Conservation (phyloP, 2,797 vertebrate species). For the Borostomias antarcticus region DNA sequence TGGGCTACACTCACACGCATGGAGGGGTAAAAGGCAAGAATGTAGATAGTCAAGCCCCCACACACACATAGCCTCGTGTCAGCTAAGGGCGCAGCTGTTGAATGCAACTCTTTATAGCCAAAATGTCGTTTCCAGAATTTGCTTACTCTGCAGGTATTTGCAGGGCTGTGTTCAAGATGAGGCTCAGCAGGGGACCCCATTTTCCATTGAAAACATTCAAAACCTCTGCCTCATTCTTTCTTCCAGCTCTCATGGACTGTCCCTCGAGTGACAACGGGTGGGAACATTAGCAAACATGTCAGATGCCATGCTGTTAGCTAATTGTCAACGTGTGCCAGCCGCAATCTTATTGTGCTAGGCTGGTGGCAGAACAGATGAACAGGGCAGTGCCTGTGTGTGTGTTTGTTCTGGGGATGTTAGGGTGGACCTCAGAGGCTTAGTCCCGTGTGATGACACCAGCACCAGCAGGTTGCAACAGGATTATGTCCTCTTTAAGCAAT, state of each 20-base stretch:
- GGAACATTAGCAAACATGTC: background rate
- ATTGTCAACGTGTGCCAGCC: background rate
- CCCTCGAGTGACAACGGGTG: background rate
- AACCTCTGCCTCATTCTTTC: background rate
- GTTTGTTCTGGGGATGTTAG: background rate
- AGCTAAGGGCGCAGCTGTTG: slow-evolving; percentile 21
- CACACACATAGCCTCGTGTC: slow-evolving; percentile 22
- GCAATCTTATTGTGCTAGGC: background rate
- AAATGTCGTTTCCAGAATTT: no score
- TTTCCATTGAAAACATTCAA: background rate
- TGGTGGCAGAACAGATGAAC: slow-evolving; percentile 8
- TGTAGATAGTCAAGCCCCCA: slow-evolving; percentile 19
- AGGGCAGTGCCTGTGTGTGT: background rate
- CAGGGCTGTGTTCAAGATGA: background rate
- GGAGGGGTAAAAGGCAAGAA: slow-evolving; percentile 10
- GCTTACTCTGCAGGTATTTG: no score
- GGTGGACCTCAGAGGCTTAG: background rate
- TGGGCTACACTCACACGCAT: background rate
- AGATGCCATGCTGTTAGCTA: background rate
- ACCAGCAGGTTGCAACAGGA: background rate
- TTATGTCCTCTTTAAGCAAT: background rate
- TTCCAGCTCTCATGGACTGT: background rate
- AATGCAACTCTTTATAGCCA: no score
- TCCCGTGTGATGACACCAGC: background rate
- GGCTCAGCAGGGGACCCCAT: background rate